Conservation (phyloP, 2,797 vertebrate genomes). For the Octomys mimax region DNA sequence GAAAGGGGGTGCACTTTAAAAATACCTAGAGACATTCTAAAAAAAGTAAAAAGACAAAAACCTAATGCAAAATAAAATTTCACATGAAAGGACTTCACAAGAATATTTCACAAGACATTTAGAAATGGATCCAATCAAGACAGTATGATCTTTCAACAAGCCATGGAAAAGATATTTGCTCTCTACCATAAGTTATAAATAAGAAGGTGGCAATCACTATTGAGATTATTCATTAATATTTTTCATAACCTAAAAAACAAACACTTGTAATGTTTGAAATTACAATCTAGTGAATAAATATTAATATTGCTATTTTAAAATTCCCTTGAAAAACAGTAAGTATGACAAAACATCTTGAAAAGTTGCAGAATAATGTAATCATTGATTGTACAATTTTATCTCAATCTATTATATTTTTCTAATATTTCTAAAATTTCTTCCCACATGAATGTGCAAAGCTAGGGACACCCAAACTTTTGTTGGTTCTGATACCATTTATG, state of each 20-base stretch:
- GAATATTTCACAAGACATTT: neutral
- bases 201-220: neutral
- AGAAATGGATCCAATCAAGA: neutral
- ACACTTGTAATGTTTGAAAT: neutral
- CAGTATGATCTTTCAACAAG: neutral
- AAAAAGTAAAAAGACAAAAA: neutral
- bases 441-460: neutral
- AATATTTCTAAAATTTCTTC: neutral
- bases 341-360: neutral
- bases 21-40: neutral
- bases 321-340: neutral
- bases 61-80: neutral
- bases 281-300: neutral
- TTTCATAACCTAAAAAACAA: neutral
- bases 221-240: neutral
- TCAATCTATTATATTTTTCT: neutral
- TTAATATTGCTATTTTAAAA: neutral
- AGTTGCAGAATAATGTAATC: neutral
- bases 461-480: neutral
- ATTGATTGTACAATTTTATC: neutral
- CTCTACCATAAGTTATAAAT: neutral
- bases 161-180: neutral
- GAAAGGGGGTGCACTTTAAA: neutral
- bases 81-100: neutral
- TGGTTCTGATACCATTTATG: neutral